Evolutionary conservation across 2,888 invertebrate genomes (phyloP), one percentile per base, ranked within the genome.

Genomic region (Kuschelorhynchus macadamiae): DNA sequence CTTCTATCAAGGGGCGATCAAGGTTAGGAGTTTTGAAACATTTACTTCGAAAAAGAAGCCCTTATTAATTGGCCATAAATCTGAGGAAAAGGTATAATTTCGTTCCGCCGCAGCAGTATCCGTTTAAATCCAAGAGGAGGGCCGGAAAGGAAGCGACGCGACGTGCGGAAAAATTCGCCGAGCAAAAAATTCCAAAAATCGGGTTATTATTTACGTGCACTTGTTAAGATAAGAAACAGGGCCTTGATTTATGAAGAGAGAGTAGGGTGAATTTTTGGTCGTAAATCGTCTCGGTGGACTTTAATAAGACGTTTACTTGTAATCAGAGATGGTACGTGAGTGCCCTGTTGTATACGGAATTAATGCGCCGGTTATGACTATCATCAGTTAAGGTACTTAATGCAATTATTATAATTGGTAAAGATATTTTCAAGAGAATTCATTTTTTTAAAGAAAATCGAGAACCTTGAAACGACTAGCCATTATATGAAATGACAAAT

Each of bases 231-330:
- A 76, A 77, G 77, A 71, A 71, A 71, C 69, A 64, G 70, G 56
- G 59, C 53, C 66, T 64, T 79, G 80, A 81, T 80, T 81, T 80
- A 81, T 79, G 78, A 73, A 76, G 75, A 75, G 74, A 74, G 74
- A 75, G 78, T 74, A 75, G 78, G 78, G 78, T 75, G 77, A 77
- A 76, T 79, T 78, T 76, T 71, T 73, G 72, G 74, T 77, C 74
- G 79, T 81, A 81, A 81, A 81, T 81, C 77, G 79, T 76, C 74
- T 73, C 72, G 73, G 65, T 74, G 74, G 81, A 81, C 80, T 79
- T 80, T 81, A 81, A 81, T 81, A 81, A 81, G 81, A 81, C 80
- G 79, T 79, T 80, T 80, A 80, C 80, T 80, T 80, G 79, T 81
- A 80, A 80, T 80, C 79, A 78, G 30, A 41, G 47, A 32, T 17